These are phyloP conservation scores for Cheilosia urbana DNA, from an alignment of 2,888 invertebrate genomes.

Conservation along the genomic window DNA sequence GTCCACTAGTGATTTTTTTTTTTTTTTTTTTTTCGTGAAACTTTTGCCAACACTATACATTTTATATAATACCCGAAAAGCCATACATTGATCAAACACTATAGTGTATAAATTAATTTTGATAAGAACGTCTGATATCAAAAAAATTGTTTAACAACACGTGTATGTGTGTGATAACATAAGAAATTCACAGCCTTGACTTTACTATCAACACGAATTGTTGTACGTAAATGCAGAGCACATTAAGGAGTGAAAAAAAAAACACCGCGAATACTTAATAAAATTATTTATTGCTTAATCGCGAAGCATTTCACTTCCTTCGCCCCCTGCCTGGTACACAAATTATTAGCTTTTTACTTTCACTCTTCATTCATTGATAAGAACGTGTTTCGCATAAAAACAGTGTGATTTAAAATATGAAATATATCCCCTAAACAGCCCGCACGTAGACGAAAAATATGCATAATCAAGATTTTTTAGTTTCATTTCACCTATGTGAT, in stretches of 20 bases:
- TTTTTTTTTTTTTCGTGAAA: neutral
- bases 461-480: slow-evolving; percentile 53
- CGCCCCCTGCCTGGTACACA: slow-evolving; percentile 20
- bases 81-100: slow-evolving; percentile 30
- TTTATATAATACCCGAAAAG: neutral
- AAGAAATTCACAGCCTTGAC: slow-evolving; percentile 69
- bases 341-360: slow-evolving; percentile 39
- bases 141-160: slow-evolving; percentile 48
- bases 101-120: slow-evolving; percentile 48
- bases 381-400: slow-evolving; percentile 37
- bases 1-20: neutral
- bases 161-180: slow-evolving; percentile 44
- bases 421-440: slow-evolving; percentile 8
- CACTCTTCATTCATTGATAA: slow-evolving; percentile 57
- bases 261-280: slow-evolving; percentile 1
- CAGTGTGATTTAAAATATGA: neutral
- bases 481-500: slow-evolving; percentile 27
- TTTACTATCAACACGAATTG: slow-evolving; percentile 65
- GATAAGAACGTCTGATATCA: slow-evolving; percentile 51
- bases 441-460: slow-evolving; percentile 19
- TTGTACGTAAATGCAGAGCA: slow-evolving; percentile 18
- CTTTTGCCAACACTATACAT: slow-evolving; percentile 1
- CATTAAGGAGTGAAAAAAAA: neutral
- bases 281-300: slow-evolving; percentile 39
- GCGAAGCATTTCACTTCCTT: slow-evolving; percentile 23